Evolutionary conservation across 2,113 vertebrate genomes (phyloP).

Genomic region (Centropus bengalensis): DNA sequence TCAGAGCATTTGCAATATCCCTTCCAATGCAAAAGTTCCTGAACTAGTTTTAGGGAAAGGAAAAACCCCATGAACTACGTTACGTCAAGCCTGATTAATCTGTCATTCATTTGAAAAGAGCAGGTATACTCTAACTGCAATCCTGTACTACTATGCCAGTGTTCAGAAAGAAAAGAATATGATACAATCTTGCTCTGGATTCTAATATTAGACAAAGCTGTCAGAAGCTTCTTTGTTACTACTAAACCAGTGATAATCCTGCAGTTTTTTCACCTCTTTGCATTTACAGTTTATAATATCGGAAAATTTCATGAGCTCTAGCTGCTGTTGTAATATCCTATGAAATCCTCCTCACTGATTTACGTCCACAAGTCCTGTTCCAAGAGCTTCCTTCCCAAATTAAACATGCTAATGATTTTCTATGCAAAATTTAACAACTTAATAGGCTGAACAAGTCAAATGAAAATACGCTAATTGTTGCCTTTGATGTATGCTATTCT

Average conservation of each 20-base stretch:
- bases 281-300: background rate
- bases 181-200: background rate
- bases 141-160: background rate
- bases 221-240: background rate
- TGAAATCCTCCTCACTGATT: slow-evolving; percentile 21
- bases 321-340: background rate
- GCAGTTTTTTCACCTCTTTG: background rate
- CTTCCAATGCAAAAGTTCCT: background rate
- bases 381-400: slow-evolving; percentile 42
- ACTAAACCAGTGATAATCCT: background rate
- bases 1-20: background rate
- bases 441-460: slow-evolving; percentile 50
- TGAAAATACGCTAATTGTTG: slow-evolving; percentile 54
- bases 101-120: background rate
- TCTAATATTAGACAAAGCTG: background rate
- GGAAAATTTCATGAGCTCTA: background rate
- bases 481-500: slow-evolving; percentile 53
- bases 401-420: slow-evolving; percentile 65
- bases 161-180: background rate
- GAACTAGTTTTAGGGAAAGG: background rate
- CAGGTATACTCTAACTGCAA: background rate
- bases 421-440: slow-evolving; percentile 70
- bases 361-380: slow-evolving; percentile 35
- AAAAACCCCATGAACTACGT: background rate
- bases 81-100: background rate